These are phyloP conservation scores for Rhodophaea formosa DNA, from an alignment of 2,888 invertebrate genomes.

Conservation along the genomic window DNA sequence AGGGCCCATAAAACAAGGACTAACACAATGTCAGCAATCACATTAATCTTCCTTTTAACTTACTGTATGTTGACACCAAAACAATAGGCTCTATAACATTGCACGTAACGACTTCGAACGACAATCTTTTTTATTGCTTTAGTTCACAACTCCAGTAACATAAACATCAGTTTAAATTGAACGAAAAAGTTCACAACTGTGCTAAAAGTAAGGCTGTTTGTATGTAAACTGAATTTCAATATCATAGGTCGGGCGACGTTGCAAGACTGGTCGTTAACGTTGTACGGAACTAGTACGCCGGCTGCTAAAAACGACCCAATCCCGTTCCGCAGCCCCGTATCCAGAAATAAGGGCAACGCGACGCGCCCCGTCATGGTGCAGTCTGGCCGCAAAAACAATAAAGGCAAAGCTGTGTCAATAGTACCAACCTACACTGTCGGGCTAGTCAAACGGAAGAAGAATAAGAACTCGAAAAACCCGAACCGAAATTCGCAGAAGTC, in stretches of 20 bases:
- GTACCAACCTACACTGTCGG: slow-evolving; percentile 72
- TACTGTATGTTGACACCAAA: not conserved
- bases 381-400: slow-evolving; percentile 60
- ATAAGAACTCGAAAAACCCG: slow-evolving; percentile 79
- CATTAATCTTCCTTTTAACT: slow-evolving; percentile 1
- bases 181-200: not conserved
- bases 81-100: not conserved
- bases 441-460: slow-evolving; percentile 76
- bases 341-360: slow-evolving; percentile 66
- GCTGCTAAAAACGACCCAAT: slow-evolving; percentile 84
- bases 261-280: slow-evolving; percentile 95
- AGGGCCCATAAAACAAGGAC: not conserved
- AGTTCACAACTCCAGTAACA: not conserved
- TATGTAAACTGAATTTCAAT: slow-evolving; percentile 41
- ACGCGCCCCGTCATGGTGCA: slow-evolving; percentile 70
- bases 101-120: not conserved
- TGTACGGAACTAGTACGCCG: slow-evolving; percentile 91
- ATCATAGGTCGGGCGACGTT: slow-evolving; percentile 91
- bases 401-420: slow-evolving; percentile 61
- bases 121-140: not conserved
- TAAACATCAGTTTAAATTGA: not conserved
- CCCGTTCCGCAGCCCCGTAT: slow-evolving; percentile 73
- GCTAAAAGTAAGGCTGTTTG: slow-evolving; percentile 30
- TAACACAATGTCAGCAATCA: not conserved
- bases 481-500: slow-evolving; percentile 74